Evolutionary conservation across 2,888 invertebrate genomes (phyloP).

Genomic region (Acleris literana): DNA sequence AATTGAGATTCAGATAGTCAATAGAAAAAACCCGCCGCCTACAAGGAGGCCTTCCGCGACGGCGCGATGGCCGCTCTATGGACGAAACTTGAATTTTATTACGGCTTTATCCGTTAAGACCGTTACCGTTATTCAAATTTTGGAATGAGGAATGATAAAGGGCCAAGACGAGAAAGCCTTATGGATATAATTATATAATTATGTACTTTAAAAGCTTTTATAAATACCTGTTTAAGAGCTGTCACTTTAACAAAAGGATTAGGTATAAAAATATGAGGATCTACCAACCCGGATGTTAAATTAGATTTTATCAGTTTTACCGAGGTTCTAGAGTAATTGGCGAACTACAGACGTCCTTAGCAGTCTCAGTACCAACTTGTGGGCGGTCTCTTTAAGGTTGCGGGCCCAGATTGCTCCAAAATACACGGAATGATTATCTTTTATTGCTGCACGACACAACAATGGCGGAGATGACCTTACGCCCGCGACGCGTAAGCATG

Average conservation of each 20-base stretch:
- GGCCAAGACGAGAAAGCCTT: conserved; percentile 6
- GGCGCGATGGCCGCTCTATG: conserved; percentile 46
- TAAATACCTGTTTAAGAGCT: background rate
- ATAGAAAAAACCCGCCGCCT: conserved; percentile 70
- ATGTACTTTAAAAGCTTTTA: conserved; percentile 1
- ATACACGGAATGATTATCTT: conserved; percentile 75
- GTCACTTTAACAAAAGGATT: background rate
- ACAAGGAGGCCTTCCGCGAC: conserved; percentile 56
- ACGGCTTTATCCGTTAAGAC: conserved; percentile 57
- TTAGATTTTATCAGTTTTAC: conserved; percentile 20
- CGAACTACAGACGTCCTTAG: conserved; percentile 19
- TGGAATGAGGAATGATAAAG: conserved; percentile 38
- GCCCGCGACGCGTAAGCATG: conserved; percentile 59
- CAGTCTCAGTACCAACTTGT: conserved; percentile 45
- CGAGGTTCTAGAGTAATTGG: conserved; percentile 27
- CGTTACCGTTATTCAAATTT: conserved; percentile 67
- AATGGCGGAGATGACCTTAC: conserved; percentile 75
- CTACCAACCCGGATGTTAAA: conserved; percentile 26
- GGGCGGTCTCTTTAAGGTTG: conserved; percentile 55
- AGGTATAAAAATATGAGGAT: background rate
- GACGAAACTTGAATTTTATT: conserved; percentile 56
- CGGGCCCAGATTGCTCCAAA: conserved; percentile 67
- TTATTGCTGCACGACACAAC: conserved; percentile 72
- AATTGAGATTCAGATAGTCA: conserved; percentile 72
- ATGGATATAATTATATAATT: conserved; percentile 19